Percentiles rank a stretch among this genome's conserved stretches.
Conservation (phyloP, 2,888 invertebrate species). For the Epistrophe eligans region DNA sequence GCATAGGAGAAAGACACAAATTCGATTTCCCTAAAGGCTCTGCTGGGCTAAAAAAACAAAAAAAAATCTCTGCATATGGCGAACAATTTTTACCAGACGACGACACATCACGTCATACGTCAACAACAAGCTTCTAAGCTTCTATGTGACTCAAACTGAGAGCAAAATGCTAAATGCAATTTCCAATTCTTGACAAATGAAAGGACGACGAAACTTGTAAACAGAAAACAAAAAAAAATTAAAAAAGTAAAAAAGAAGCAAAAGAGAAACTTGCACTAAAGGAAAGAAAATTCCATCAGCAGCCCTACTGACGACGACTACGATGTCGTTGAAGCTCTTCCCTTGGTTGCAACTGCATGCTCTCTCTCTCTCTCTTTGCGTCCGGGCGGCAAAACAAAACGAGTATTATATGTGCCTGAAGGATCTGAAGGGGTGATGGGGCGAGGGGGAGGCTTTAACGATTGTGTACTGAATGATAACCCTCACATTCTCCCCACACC, state of each 20-base stretch:
- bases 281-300: conserved; percentile 54
- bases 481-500: neutral
- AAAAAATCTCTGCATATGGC: conserved; percentile 3
- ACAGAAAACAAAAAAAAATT: neutral
- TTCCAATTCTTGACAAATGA: conserved; percentile 62
- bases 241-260: neutral
- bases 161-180: conserved; percentile 45
- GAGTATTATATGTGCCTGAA: conserved; percentile 3
- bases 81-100: conserved; percentile 57
- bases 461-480: conserved; percentile 46
- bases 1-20: conserved; percentile 6
- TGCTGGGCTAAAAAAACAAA: neutral
- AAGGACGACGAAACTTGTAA: conserved; percentile 36
- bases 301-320: conserved; percentile 35
- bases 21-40: conserved; percentile 58
- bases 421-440: conserved; percentile 16
- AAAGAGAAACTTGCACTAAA: conserved; percentile 22
- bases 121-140: conserved; percentile 48
- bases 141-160: neutral
- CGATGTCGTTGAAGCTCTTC: neutral
- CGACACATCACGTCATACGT: conserved; percentile 66
- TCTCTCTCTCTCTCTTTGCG: neutral
- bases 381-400: conserved; percentile 19
- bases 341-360: conserved; percentile 21
- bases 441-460: conserved; percentile 40